Evolutionary conservation across 2,797 vertebrate species (phyloP).

Genomic region (Ara ararauna): DNA sequence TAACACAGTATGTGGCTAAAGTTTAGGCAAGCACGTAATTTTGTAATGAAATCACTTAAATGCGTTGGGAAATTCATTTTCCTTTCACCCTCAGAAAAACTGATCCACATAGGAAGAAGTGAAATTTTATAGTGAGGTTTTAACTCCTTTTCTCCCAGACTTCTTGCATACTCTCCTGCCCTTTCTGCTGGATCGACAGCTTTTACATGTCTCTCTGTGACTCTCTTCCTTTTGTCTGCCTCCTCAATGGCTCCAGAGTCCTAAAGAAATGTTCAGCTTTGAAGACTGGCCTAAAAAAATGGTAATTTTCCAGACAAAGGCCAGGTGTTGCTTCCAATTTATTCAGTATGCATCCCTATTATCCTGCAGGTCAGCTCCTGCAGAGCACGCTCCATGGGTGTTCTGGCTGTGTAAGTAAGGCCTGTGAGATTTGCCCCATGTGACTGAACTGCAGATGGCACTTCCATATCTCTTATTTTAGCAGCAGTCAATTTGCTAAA

Average conservation of each 20-base stretch:
- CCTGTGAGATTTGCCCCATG: slow-evolving; percentile 64
- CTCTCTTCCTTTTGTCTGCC: slow-evolving; percentile 68
- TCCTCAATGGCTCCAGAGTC: slow-evolving; percentile 67
- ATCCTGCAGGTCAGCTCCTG: slow-evolving; percentile 29
- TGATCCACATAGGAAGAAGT: not conserved
- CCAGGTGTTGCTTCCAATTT: slow-evolving; percentile 54
- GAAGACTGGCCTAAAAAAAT: slow-evolving; percentile 64
- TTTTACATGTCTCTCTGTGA: slow-evolving; percentile 55
- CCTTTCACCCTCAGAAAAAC: slow-evolving; percentile 38
- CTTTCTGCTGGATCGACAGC: slow-evolving; percentile 52
- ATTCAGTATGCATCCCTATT: slow-evolving; percentile 59
- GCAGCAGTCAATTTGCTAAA: slow-evolving; percentile 61
- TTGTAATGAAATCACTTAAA: slow-evolving; percentile 67
- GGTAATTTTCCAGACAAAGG: slow-evolving; percentile 63
- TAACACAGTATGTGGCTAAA: slow-evolving; percentile 43
- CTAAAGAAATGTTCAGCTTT: slow-evolving; percentile 69
- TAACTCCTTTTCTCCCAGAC: slow-evolving; percentile 22
- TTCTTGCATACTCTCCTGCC: not conserved
- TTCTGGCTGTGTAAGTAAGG: slow-evolving; percentile 35
- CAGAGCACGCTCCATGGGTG: slow-evolving; percentile 38
- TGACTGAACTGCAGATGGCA: slow-evolving; percentile 58
- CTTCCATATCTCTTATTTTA: slow-evolving; percentile 63
- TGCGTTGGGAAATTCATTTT: slow-evolving; percentile 48
- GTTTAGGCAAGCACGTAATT: slow-evolving; percentile 61
- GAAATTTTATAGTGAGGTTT: slow-evolving; percentile 10